These are phyloP conservation scores for Zaprionus taronus DNA, from an alignment of 1,140 invertebrate species.

Conservation along the genomic window DNA sequence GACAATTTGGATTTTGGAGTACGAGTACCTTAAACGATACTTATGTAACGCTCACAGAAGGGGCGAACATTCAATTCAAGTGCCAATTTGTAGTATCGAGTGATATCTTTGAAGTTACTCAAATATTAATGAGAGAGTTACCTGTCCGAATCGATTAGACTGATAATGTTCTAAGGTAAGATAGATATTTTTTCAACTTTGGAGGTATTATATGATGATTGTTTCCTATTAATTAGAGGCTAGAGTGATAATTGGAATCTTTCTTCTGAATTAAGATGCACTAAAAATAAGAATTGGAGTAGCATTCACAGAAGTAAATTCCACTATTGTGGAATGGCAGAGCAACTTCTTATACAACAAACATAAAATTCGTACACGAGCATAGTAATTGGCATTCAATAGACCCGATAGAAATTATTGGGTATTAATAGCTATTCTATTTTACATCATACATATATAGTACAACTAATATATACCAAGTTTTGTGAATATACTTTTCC, in stretches of 20 bases:
- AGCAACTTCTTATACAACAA: too few relatives aligned
- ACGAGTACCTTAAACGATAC: slow-evolving; percentile 27
- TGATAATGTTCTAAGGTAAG: not conserved
- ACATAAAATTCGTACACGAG: too few relatives aligned
- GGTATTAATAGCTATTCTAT: too few relatives aligned
- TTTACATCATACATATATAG: too few relatives aligned
- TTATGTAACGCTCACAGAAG: slow-evolving; percentile 46
- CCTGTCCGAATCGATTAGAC: not conserved
- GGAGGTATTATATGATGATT: slow-evolving; percentile 5
- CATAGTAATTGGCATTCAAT: too few relatives aligned
- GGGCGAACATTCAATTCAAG: slow-evolving; percentile 7
- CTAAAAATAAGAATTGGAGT: not conserved
- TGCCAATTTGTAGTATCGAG: slow-evolving; percentile 32
- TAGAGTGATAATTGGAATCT: not conserved
- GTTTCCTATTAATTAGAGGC: not conserved
- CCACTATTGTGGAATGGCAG: too few relatives aligned
- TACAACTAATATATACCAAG: too few relatives aligned
- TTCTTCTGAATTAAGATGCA: not conserved
- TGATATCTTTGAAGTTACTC: slow-evolving; percentile 57
- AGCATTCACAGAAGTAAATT: too few relatives aligned
- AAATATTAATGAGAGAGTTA: slow-evolving; percentile 53
- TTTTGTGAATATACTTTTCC: too few relatives aligned
- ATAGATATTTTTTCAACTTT: not conserved
- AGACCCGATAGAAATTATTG: too few relatives aligned
- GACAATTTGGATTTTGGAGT: slow-evolving; percentile 21